Evolutionary conservation across 2,113 vertebrate species (phyloP).

Genomic region (Vidua chalybeata): DNA sequence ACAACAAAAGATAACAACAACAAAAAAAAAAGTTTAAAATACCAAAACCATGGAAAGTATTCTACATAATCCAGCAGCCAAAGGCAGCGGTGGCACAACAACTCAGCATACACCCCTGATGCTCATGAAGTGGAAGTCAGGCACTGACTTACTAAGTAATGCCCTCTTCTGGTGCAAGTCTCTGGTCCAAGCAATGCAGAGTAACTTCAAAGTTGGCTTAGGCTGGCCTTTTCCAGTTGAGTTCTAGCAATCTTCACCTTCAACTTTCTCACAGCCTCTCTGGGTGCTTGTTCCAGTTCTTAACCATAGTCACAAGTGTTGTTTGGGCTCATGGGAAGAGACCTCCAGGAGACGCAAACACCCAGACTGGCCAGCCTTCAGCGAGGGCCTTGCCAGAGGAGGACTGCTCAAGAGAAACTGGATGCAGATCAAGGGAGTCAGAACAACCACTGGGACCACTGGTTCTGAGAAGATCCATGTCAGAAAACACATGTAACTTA

Average conservation of each 20-base stretch:
- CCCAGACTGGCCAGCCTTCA: background rate
- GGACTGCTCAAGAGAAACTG: background rate
- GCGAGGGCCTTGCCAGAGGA: background rate
- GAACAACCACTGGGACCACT: background rate
- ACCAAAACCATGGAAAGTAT: background rate
- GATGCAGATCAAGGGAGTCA: background rate
- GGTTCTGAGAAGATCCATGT: background rate
- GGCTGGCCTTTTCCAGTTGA: background rate
- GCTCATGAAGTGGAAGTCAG: background rate
- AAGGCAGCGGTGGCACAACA: background rate
- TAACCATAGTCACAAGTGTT: background rate
- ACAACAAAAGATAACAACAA: background rate
- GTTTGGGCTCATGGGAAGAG: background rate
- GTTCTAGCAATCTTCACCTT: background rate
- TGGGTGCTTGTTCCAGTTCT: background rate
- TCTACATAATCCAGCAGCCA: background rate
- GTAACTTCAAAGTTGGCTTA: background rate
- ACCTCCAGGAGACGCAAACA: background rate
- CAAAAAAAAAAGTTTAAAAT: background rate
- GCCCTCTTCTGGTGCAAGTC: background rate
- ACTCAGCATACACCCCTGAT: background rate
- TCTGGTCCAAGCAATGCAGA: background rate
- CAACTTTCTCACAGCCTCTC: background rate
- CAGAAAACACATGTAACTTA: background rate
- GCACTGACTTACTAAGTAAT: background rate